Percentiles rank a stretch among this genome's conserved stretches.
Conservation (phyloP, 1,140 invertebrate species). For the Eubasilissa regina region DNA sequence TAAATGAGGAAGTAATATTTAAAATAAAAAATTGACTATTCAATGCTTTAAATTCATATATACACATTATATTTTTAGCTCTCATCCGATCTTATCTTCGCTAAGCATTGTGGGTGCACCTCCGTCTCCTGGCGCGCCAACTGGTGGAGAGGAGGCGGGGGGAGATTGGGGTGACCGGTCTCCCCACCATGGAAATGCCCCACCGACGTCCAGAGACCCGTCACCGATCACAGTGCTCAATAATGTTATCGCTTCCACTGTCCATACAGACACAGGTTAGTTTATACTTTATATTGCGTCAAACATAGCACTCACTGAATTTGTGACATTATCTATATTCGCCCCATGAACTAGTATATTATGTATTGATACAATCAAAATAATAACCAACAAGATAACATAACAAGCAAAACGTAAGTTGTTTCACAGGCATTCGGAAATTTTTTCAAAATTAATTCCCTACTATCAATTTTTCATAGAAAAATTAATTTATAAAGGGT, state of each 20-base stretch:
- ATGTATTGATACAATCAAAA: too few species aligned
- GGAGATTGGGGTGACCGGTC: slow-evolving; percentile 45
- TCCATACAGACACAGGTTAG: slow-evolving; percentile 56
- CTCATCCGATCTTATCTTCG: slow-evolving; percentile 48
- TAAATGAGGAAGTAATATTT: too few species aligned
- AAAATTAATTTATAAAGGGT: too few species aligned
- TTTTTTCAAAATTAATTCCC: too few species aligned
- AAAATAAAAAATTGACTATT: too few species aligned
- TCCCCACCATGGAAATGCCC: not conserved
- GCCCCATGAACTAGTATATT: too few species aligned
- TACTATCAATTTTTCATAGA: too few species aligned
- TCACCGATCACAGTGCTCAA: slow-evolving; percentile 54
- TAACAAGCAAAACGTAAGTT: too few species aligned
- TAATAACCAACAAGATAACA: too few species aligned
- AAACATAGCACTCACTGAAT: not conserved
- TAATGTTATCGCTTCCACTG: slow-evolving; percentile 56
- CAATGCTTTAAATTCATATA: too few species aligned
- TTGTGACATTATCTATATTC: too few species aligned
- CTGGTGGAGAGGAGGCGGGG: not conserved
- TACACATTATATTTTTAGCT: slow-evolving; percentile 56
- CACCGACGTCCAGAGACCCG: slow-evolving; percentile 25
- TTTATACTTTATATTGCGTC: not conserved
- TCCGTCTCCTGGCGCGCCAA: not conserved
- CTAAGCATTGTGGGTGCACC: slow-evolving; percentile 37
- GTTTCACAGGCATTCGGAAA: too few species aligned